Conservation (phyloP, 2,113 vertebrate species). For the Eubucco bourcierii region DNA sequence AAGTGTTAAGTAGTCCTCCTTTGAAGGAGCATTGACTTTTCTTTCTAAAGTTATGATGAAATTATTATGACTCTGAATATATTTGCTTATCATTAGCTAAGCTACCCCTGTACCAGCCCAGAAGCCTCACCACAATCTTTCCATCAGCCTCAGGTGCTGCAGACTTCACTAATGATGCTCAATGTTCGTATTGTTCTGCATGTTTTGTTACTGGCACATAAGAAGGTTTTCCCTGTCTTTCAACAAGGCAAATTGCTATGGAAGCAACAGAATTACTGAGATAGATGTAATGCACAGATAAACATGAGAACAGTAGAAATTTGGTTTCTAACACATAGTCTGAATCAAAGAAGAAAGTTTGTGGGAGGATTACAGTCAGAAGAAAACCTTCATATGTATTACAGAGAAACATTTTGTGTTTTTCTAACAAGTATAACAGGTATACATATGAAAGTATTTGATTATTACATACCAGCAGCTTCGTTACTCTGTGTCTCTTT, state of each 20-base stretch:
- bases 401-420: not conserved
- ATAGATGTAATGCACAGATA: not conserved
- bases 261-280: not conserved
- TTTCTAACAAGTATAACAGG: not conserved
- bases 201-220: not conserved
- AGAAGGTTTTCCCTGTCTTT: not conserved
- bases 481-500: not conserved
- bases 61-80: not conserved
- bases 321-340: not conserved
- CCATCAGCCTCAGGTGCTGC: not conserved
- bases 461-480: not conserved
- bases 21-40: not conserved
- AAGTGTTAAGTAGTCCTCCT: not conserved
- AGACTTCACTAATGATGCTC: not conserved
- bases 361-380: not conserved
- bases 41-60: too few species aligned
- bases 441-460: not conserved
- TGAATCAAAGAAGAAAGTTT: not conserved
- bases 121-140: accelerated
- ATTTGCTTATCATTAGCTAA: not conserved
- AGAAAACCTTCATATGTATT: not conserved
- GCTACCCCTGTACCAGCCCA: not conserved
- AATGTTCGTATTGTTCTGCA: not conserved
- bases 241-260: not conserved
- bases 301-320: not conserved